Evolutionary conservation across 2,797 vertebrate genomes (phyloP), one percentile per base, ranked within the genome.

Genomic region (Poecilia picta): DNA sequence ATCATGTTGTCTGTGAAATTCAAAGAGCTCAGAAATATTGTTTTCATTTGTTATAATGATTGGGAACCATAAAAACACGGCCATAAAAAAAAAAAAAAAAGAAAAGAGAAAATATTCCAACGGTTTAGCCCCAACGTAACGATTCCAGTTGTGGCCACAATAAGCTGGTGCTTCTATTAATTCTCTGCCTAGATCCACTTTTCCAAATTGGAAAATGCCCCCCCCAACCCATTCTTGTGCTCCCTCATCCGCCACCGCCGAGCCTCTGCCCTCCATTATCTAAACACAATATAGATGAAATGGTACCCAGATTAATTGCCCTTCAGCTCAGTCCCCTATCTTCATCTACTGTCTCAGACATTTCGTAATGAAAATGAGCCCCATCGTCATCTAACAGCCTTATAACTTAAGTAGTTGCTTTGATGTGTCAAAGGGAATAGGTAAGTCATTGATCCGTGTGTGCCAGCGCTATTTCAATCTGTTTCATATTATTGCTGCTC

Each of bases 351-450:
- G 89, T 94, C 86, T 84, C 79, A 86, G 57, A 1, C n/a, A 5
- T 72, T 85, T 87, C 72, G 84, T 88, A 82, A 92, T 90, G 86
- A 92, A 92, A 92, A 90, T 87, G 81, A 90, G 81, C 82, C 87
- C 86, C 85, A 81, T 89, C 72, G 77, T 72, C 79, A 13, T 85
- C 91, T 89, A 86, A 86, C 77, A 80, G 83, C 77, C n/a, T 13
- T 89, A 89, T 89, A 85, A 93, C 88, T 90, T 88, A 91, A 93
- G 90, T 77, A 92, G 89, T 82, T 49, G 18, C 87, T 94, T 93
- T 93, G 91, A 94, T 93, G 91, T 92, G 85, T 90, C 85, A 89
- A 87, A 87, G 83, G 82, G 64, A 90, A 89, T 76, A 90, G 86
- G 92, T 90, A 86, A 88, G 89, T 86, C 88, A 89, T 79, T 92